A percentile compares a stretch with the other conserved stretches of the same genome.
These are phyloP conservation scores for Pseudeuparius sepicola DNA, from an alignment of 2,888 invertebrate species.

Conservation along the genomic window DNA sequence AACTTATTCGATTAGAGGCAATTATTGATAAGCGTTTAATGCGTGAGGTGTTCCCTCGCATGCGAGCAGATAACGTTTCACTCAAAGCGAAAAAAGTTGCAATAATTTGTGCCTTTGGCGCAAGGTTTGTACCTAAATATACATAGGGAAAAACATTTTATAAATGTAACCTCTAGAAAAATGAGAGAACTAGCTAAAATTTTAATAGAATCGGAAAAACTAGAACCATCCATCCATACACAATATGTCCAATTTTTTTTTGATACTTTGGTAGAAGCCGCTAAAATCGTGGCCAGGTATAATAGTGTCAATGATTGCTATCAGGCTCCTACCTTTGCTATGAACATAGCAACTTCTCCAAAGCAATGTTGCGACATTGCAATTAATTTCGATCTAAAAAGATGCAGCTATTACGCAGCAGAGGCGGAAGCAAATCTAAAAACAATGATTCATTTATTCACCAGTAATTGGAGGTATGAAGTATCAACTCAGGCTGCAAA, in stretches of 20 bases:
- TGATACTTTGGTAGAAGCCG: slow-evolving; percentile 9
- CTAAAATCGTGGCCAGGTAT: slow-evolving; percentile 19
- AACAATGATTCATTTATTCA: slow-evolving; percentile 18
- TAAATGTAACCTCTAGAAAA: slow-evolving; percentile 3
- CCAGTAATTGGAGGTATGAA: slow-evolving; percentile 14
- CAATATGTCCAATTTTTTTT: no score
- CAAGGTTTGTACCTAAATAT: slow-evolving; percentile 5
- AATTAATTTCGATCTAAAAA: slow-evolving; percentile 13
- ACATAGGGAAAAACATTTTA: slow-evolving; percentile 6
- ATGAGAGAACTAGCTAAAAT: slow-evolving; percentile 7
- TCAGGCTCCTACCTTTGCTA: slow-evolving; percentile 18
- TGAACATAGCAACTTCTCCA: slow-evolving; percentile 21
- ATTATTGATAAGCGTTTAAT: neutral
- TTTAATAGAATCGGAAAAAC: slow-evolving; percentile 2
- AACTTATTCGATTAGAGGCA: neutral
- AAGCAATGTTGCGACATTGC: slow-evolving; percentile 25
- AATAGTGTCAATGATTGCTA: slow-evolving; percentile 19
- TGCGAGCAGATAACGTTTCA: slow-evolving; percentile 20
- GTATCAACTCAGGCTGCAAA: slow-evolving; percentile 14
- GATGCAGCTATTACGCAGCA: slow-evolving; percentile 1
- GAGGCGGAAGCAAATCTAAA: slow-evolving; percentile 16
- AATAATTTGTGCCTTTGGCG: slow-evolving; percentile 18
- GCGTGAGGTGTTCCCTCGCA: slow-evolving; percentile 17
- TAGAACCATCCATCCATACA: neutral
- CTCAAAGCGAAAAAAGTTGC: slow-evolving; percentile 16